phyloP scores from a whole-genome alignment of 2,888 invertebrate species.

The Sphinx pinastri region DNA sequence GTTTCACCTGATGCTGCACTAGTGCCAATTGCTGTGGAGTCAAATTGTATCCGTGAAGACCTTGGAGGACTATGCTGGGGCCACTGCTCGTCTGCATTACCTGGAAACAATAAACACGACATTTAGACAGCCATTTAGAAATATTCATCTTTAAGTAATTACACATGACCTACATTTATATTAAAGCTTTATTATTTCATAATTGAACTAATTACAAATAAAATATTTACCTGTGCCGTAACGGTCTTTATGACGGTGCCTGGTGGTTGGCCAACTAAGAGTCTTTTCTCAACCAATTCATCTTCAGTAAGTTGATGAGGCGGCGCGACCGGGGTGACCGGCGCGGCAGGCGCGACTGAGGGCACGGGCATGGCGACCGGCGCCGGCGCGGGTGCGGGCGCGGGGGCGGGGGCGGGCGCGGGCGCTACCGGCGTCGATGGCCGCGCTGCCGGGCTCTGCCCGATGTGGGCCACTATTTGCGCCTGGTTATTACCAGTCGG shows the following conservation, averaged over 20 bases:
- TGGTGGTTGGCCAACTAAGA: constrained; percentile 91
- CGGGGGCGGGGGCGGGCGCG: constrained; percentile 36
- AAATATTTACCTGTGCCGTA: constrained; percentile 86
- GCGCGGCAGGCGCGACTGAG: constrained; percentile 28
- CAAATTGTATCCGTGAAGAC: constrained; percentile 92
- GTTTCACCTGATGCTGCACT: constrained; percentile 95
- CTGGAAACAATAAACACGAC: constrained; percentile 48
- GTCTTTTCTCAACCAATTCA: constrained; percentile 87
- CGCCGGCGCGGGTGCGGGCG: constrained; percentile 43
- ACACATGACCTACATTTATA: background rate
- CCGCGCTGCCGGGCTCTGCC: constrained; percentile 70
- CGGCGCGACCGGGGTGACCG: constrained; percentile 29
- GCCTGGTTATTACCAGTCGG: constrained; percentile 91
- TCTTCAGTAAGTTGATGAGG: constrained; percentile 71
- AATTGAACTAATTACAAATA: background rate
- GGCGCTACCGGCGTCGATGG: constrained; percentile 44
- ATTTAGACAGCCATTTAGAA: background rate
- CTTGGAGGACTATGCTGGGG: constrained; percentile 93
- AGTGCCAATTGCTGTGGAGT: constrained; percentile 91
- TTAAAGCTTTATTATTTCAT: background rate
- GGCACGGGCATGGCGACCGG: constrained; percentile 36
- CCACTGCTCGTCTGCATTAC: constrained; percentile 93
- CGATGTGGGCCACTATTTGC: constrained; percentile 90
- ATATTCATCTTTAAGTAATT: background rate
- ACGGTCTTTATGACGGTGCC: constrained; percentile 94